Evolutionary conservation across 2,888 invertebrate genomes (phyloP).

Genomic region (Rhagophthalmus giganteus): DNA sequence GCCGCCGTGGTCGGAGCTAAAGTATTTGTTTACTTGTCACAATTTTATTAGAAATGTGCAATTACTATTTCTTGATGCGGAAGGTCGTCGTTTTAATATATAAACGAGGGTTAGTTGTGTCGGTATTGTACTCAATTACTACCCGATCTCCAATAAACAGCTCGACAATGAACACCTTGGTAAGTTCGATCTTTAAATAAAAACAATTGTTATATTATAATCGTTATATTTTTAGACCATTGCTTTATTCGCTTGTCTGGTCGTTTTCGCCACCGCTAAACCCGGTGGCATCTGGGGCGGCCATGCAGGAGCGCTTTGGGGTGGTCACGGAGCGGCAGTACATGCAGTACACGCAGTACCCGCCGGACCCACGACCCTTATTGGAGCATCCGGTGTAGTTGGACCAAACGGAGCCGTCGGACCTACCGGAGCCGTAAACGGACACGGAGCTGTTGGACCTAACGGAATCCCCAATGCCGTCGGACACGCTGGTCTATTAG

Average conservation of each 20-base stretch:
- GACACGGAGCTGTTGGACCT: slow-evolving; percentile 23
- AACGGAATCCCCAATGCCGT: slow-evolving; percentile 18
- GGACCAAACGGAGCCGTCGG: slow-evolving; percentile 16
- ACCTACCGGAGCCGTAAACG: slow-evolving; percentile 23
- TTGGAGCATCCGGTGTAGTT: slow-evolving; percentile 23
- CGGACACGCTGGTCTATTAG: slow-evolving; percentile 8
- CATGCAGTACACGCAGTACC: slow-evolving; percentile 9
- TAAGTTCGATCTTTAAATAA: no score
- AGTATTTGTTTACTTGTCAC: slow-evolving; percentile 11
- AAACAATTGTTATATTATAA: no score
- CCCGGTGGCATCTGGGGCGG: slow-evolving; percentile 15
- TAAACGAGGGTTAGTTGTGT: slow-evolving; percentile 12
- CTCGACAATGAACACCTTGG: slow-evolving; percentile 20
- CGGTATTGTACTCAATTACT: slow-evolving; percentile 11
- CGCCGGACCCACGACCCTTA: slow-evolving; percentile 6
- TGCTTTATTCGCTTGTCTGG: slow-evolving; percentile 13
- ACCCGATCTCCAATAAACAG: slow-evolving; percentile 11
- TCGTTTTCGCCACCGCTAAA: slow-evolving; percentile 10
- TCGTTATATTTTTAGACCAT: slow-evolving; percentile 8
- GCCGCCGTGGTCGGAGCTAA: slow-evolving; percentile 16
- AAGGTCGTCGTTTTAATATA: slow-evolving; percentile 24
- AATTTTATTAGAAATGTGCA: slow-evolving; percentile 22
- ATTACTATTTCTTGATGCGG: slow-evolving; percentile 15
- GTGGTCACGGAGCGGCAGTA: no score
- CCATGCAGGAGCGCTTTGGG: no score